Percentiles rank a stretch among this genome's conserved stretches.
Evolutionary conservation across 1,140 invertebrate species (phyloP).

Genomic region (Acyrthosiphon pisum): DNA sequence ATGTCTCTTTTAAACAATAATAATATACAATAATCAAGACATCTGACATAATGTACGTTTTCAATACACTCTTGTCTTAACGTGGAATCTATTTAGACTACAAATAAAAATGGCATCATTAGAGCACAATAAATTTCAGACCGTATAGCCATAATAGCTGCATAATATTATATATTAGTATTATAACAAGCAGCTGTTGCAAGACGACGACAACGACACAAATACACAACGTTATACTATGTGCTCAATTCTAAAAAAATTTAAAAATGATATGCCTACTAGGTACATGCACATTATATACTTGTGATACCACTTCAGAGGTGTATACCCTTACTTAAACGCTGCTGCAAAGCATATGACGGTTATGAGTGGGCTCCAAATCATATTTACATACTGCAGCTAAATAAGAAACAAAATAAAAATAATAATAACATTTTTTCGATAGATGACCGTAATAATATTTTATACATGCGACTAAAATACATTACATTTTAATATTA

Average conservation of each 20-base stretch:
- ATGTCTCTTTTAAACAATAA: not conserved
- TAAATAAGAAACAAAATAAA: not conserved
- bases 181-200: not conserved
- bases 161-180: conserved; percentile 13
- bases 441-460: not conserved
- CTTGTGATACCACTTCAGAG: too few relatives aligned
- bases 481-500: too few relatives aligned
- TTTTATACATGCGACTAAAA: not conserved
- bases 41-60: not conserved
- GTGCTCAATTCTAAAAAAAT: not conserved
- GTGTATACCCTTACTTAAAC: not conserved
- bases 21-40: conserved; percentile 8
- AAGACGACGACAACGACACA: not conserved
- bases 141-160: not conserved
- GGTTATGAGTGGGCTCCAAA: not conserved
- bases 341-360: not conserved
- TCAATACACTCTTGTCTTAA: not conserved
- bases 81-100: not conserved
- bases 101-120: not conserved
- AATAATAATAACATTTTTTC: not conserved
- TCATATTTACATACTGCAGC: not conserved
- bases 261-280: not conserved
- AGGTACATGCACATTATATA: not conserved
- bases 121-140: not conserved
- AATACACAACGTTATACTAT: not conserved